Percentiles rank a stretch among this genome's conserved stretches.
Conservation (phyloP, 1,140 invertebrate genomes). For the Drosophila erecta region DNA sequence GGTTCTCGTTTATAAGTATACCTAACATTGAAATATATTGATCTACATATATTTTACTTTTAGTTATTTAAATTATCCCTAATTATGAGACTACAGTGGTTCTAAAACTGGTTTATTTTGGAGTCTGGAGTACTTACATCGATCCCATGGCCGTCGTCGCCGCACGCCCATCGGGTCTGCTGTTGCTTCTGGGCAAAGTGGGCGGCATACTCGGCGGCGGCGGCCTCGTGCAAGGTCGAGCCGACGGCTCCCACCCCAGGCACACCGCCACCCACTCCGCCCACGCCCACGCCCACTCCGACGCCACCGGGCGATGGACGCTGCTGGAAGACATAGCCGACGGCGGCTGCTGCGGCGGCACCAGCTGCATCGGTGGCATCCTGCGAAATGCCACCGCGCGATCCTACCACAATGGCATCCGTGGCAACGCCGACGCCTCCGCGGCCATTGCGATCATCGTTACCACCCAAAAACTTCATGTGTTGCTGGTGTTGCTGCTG, state of each 20-base stretch:
- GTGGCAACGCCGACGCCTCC: slow-evolving; percentile 71
- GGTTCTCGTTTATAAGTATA: no score
- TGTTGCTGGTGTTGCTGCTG: slow-evolving; percentile 61
- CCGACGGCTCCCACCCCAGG: slow-evolving; percentile 42
- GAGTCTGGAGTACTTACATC: slow-evolving; percentile 70
- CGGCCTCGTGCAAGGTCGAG: slow-evolving; percentile 69
- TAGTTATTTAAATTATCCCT: not conserved
- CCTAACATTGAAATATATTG: no score
- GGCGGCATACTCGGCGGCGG: slow-evolving; percentile 77
- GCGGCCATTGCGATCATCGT: slow-evolving; percentile 82
- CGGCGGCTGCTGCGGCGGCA: slow-evolving; percentile 73
- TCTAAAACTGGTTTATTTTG: not conserved
- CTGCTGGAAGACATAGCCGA: slow-evolving; percentile 80
- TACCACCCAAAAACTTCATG: slow-evolving; percentile 84
- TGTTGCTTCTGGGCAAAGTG: slow-evolving; percentile 82
- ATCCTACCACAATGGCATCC: slow-evolving; percentile 59
- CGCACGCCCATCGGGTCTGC: slow-evolving; percentile 80
- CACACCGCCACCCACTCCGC: slow-evolving; percentile 40
- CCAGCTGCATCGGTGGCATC: slow-evolving; percentile 70
- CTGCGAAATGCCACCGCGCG: slow-evolving; percentile 53
- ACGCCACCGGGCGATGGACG: slow-evolving; percentile 68
- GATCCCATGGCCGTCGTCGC: slow-evolving; percentile 79
- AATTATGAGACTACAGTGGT: not conserved
- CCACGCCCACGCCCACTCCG: slow-evolving; percentile 31
- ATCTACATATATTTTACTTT: no score